These are phyloP conservation scores for Vollenhovia emeryi DNA, from an alignment of 1,140 invertebrate genomes.

Conservation along the genomic window DNA sequence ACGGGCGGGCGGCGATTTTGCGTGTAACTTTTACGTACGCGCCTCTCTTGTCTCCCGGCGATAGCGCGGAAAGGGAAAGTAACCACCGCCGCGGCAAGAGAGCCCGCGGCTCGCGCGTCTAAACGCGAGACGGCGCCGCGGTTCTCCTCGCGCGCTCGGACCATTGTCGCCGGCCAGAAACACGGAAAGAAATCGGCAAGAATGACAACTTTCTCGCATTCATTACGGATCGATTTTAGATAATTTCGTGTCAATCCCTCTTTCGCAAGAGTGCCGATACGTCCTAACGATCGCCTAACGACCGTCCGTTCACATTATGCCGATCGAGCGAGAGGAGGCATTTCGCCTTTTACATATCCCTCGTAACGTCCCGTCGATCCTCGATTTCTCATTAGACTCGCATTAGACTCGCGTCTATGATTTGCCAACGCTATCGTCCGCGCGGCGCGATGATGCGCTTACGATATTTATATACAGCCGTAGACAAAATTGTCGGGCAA, in stretches of 20 bases:
- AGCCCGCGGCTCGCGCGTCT: neutral
- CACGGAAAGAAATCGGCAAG: neutral
- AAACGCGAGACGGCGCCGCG: slow-evolving; percentile 14
- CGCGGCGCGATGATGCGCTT: neutral
- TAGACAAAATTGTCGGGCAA: no score
- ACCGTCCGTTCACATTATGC: neutral
- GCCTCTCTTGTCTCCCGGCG: neutral
- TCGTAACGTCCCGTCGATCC: neutral
- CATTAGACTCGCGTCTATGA: slow-evolving; percentile 6
- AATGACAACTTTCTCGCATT: slow-evolving; percentile 18
- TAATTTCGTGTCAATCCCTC: neutral
- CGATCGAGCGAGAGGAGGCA: neutral
- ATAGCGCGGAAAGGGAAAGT: slow-evolving; percentile 68
- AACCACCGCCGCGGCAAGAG: slow-evolving; percentile 9
- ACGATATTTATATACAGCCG: no score
- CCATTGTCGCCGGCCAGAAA: neutral
- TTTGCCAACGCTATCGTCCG: slow-evolving; percentile 8
- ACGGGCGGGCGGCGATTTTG: slow-evolving; percentile 37
- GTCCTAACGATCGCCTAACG: neutral
- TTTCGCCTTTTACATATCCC: neutral
- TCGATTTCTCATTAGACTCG: slow-evolving; percentile 11
- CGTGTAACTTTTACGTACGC: slow-evolving; percentile 40
- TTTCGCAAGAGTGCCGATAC: neutral
- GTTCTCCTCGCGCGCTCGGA: neutral
- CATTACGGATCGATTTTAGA: neutral